Evolutionary conservation across 1,140 invertebrate genomes (phyloP).

Genomic region (Procambarus virginalis): DNA sequence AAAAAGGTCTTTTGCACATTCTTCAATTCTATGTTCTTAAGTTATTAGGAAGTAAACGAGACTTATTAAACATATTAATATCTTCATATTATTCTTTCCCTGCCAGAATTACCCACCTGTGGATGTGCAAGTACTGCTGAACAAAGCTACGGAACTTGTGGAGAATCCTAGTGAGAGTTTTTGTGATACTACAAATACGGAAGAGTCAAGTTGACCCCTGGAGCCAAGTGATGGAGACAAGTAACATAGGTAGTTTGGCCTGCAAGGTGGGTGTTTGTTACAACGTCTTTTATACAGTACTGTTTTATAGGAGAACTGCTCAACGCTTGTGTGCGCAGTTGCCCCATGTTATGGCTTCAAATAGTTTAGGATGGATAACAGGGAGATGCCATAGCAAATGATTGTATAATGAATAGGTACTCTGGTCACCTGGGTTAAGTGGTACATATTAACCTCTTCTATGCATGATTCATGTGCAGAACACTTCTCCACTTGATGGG

Average conservation of each 20-base stretch:
- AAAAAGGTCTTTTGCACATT: too few relatives aligned
- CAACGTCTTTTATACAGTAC: not conserved
- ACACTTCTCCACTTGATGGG: not conserved
- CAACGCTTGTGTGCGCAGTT: not conserved
- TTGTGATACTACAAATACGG: conserved; percentile 6
- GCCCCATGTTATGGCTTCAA: not conserved
- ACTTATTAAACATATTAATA: too few relatives aligned
- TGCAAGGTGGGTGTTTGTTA: not conserved
- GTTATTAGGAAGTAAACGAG: too few relatives aligned
- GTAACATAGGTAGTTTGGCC: not conserved
- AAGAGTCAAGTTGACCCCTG: conserved; percentile 33
- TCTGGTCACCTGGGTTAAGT: not conserved
- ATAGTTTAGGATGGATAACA: not conserved
- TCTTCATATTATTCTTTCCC: not conserved
- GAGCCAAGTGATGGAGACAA: not conserved
- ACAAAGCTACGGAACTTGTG: conserved; percentile 54
- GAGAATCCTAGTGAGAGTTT: not conserved
- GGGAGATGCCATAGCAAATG: not conserved
- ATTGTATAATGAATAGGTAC: not conserved
- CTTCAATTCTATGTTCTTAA: too few relatives aligned
- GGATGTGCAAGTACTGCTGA: conserved; percentile 51
- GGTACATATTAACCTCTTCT: not conserved
- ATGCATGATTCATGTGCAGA: not conserved
- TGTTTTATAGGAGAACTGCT: not conserved
- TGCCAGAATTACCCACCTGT: conserved; percentile 57